These are phyloP conservation scores for Trachelus stipa DNA, from an alignment of 2,888 invertebrate species.

Conservation along the genomic window DNA sequence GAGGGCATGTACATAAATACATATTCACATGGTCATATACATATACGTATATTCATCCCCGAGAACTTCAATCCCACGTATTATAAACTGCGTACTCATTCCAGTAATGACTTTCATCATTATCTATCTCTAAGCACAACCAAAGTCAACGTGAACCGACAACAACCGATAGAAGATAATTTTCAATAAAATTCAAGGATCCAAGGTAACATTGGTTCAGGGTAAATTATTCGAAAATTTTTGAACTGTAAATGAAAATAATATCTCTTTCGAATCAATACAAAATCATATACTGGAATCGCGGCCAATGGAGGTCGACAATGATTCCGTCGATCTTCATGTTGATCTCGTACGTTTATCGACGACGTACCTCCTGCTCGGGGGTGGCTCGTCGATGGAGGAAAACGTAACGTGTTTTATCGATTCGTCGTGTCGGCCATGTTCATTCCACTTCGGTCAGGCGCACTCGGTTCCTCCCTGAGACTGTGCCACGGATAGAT, in stretches of 20 bases:
- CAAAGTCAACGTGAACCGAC: neutral
- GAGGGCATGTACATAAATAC: neutral
- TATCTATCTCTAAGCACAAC: neutral
- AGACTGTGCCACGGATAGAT: constrained; percentile 53
- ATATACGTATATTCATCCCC: too few relatives aligned
- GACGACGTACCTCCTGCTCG: neutral
- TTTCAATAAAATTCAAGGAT: neutral
- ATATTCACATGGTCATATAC: neutral
- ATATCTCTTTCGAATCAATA: neutral
- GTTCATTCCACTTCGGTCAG: constrained; percentile 44
- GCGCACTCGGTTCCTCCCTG: constrained; percentile 52
- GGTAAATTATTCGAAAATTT: neutral
- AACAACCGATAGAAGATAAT: neutral
- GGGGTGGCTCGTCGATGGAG: constrained; percentile 37
- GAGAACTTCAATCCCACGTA: neutral
- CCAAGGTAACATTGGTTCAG: neutral
- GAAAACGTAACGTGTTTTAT: constrained; percentile 55
- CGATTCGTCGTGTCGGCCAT: constrained; percentile 46
- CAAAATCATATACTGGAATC: neutral
- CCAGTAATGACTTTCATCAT: neutral
- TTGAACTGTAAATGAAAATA: neutral
- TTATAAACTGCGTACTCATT: neutral
- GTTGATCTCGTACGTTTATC: constrained; percentile 11
- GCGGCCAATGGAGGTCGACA: neutral
- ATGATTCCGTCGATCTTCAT: constrained; percentile 4